Percentiles rank a stretch among this genome's conserved stretches.
Conservation (phyloP, 2,113 vertebrate genomes). For the Microcebus lehilahytsara region DNA sequence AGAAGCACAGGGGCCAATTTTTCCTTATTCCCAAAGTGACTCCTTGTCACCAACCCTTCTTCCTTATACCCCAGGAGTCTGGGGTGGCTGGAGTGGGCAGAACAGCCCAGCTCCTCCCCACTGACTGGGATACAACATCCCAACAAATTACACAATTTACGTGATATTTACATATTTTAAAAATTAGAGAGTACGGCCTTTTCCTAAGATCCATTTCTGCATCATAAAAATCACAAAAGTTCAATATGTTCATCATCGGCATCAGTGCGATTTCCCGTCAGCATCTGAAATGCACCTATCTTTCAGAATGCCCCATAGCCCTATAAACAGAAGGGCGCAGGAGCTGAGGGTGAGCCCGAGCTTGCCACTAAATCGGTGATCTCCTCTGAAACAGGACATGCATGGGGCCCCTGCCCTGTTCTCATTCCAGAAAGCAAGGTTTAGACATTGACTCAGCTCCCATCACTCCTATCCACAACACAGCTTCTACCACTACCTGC, state of each 20-base stretch:
- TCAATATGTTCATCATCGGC: not conserved
- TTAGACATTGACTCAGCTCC: not conserved
- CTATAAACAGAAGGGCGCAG: not conserved
- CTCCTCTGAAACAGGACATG: fast-evolving
- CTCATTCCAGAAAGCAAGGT: not conserved
- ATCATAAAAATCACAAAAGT: not conserved
- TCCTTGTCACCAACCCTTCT: not conserved
- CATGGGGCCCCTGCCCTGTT: not conserved
- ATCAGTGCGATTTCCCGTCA: not conserved
- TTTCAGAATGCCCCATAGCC: not conserved
- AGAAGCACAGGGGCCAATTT: not conserved
- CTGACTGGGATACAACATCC: not conserved
- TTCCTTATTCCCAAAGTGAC: not conserved
- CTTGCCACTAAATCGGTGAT: not conserved
- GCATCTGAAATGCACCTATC: not conserved
- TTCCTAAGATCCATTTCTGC: not conserved
- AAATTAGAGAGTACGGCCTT: not conserved
- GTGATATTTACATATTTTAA: not conserved
- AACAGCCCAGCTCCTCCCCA: not conserved
- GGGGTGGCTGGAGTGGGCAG: not conserved
- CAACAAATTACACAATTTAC: not conserved
- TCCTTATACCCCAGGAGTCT: not conserved
- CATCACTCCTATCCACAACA: not conserved
- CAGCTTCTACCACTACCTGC: not conserved
- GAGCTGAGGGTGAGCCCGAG: not conserved